Evolutionary conservation across 2,113 vertebrate species (phyloP).

Genomic region (Candoia aspera): DNA sequence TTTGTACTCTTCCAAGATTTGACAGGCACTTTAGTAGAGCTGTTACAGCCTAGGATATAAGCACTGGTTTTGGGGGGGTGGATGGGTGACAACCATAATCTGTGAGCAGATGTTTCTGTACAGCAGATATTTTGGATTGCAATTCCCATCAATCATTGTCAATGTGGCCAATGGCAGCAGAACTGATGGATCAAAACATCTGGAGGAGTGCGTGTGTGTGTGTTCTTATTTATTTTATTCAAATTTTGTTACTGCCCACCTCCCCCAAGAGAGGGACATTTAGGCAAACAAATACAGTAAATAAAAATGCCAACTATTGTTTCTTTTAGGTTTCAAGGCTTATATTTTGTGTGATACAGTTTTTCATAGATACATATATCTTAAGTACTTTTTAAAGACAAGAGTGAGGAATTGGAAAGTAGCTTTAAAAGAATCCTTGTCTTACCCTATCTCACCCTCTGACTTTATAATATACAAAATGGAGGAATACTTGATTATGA

Average conservation of each 20-base stretch:
- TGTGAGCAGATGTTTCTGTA: neutral
- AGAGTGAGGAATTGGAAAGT: neutral
- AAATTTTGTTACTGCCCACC: too few species aligned
- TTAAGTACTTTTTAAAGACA: slow-evolving; percentile 43
- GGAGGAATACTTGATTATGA: neutral
- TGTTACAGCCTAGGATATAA: neutral
- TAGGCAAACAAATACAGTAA: slow-evolving; percentile 24
- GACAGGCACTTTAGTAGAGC: neutral
- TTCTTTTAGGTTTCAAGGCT: slow-evolving; percentile 26
- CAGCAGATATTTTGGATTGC: neutral
- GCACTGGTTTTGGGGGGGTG: neutral
- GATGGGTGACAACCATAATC: neutral
- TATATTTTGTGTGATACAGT: slow-evolving; percentile 18
- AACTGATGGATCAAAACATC: neutral
- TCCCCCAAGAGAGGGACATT: too few species aligned
- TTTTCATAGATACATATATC: slow-evolving; percentile 40
- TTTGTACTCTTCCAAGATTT: neutral
- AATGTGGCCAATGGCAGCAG: neutral
- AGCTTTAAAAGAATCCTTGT: slow-evolving; percentile 28
- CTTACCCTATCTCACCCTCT: slow-evolving; percentile 12
- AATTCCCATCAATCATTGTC: neutral
- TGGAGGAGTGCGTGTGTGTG: neutral
- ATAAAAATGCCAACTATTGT: slow-evolving; percentile 36
- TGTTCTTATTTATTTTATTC: too few species aligned
- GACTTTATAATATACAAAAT: slow-evolving; percentile 16